Evolutionary conservation across 2,797 vertebrate genomes (phyloP).

Genomic region (Enteromius afrohamiltoni): DNA sequence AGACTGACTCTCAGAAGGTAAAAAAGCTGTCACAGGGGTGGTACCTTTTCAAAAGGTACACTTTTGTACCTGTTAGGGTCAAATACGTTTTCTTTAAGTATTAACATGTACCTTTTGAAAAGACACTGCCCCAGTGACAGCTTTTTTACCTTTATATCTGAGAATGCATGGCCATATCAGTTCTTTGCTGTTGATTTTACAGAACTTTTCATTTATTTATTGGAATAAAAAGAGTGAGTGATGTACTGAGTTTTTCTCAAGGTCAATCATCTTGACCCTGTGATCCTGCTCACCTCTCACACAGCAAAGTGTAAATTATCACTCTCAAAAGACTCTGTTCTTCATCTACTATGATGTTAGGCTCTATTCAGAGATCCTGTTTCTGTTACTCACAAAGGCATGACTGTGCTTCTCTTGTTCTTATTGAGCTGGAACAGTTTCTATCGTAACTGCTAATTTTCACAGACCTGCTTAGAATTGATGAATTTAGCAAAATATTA

Average conservation of each 20-base stretch:
- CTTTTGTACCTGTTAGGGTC: too few relatives aligned
- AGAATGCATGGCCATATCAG: not conserved
- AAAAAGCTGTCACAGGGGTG: too few relatives aligned
- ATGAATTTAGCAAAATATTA: constrained; percentile 11
- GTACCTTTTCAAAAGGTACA: too few relatives aligned
- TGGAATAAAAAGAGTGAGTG: too few relatives aligned
- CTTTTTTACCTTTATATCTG: too few relatives aligned
- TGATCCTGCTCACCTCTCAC: not conserved
- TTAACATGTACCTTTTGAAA: too few relatives aligned
- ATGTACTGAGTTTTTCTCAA: constrained; percentile 7
- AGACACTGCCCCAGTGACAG: too few relatives aligned
- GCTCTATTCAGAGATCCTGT: constrained; percentile 22
- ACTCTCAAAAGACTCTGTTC: constrained; percentile 20
- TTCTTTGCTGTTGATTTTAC: too few relatives aligned
- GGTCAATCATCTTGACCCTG: not conserved
- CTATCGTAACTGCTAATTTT: not conserved
- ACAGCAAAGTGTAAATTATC: constrained; percentile 12
- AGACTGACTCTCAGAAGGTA: not conserved
- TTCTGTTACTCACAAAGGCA: constrained; percentile 13
- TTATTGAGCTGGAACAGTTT: not conserved
- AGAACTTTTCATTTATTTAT: too few relatives aligned
- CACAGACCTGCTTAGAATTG: constrained; percentile 15
- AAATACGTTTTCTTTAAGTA: too few relatives aligned
- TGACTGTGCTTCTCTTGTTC: not conserved
- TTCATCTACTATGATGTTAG: constrained; percentile 14